A percentile compares a stretch with the other conserved stretches of the same genome.
These are phyloP conservation scores for Cyrtodaria siliqua DNA, from an alignment of 2,888 invertebrate species.

Conservation along the genomic window DNA sequence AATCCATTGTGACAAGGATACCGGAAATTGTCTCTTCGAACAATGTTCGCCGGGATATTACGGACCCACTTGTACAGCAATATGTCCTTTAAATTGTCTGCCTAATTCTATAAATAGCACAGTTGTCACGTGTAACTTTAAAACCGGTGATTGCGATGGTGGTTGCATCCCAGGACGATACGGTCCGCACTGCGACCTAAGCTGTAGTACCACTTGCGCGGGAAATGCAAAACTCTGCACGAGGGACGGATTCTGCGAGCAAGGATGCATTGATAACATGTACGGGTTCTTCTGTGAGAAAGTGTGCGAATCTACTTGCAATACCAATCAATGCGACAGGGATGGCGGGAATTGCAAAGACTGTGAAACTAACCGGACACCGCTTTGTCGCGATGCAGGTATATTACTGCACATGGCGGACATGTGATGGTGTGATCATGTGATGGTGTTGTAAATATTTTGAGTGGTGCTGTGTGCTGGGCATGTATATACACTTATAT, in stretches of 20 bases:
- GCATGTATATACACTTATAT: no score
- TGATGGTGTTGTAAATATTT: no score
- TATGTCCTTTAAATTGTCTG: conserved; percentile 35
- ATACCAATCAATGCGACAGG: conserved; percentile 33
- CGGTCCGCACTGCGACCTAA: conserved; percentile 23
- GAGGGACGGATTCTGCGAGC: conserved; percentile 23
- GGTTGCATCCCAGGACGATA: conserved; percentile 34
- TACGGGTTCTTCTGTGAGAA: conserved; percentile 28
- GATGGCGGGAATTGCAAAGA: conserved; percentile 21
- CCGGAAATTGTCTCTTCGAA: conserved; percentile 24
- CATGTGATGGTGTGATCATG: no score
- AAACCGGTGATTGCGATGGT: conserved; percentile 26
- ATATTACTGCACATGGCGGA: background rate
- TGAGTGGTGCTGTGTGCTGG: no score
- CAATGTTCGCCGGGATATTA: conserved; percentile 39
- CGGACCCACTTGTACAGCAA: conserved; percentile 17
- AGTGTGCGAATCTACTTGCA: conserved; percentile 31
- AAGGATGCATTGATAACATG: conserved; percentile 18
- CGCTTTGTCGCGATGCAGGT: conserved; percentile 46
- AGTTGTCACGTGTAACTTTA: conserved; percentile 19
- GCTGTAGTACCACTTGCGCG: conserved; percentile 35
- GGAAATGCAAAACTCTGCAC: conserved; percentile 3
- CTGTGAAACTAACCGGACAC: conserved; percentile 14
- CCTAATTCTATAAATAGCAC: background rate
- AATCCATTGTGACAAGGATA: conserved; percentile 36